Conservation (phyloP, 2,888 invertebrate species). For the Sesia apiformis region DNA sequence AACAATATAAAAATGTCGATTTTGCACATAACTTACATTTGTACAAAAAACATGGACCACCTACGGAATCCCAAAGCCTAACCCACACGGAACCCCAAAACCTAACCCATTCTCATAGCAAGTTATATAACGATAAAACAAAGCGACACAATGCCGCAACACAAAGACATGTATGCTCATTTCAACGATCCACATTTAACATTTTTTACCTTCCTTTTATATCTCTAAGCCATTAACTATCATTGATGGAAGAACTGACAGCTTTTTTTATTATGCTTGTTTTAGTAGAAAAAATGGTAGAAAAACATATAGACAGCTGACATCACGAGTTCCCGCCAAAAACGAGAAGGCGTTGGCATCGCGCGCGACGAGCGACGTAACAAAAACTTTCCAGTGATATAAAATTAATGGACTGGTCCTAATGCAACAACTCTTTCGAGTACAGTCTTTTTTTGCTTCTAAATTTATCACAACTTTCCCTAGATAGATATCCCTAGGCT, state of each 20-base stretch:
- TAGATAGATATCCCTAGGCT: too few relatives aligned
- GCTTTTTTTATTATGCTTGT: slow-evolving; percentile 13
- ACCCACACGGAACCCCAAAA: too few relatives aligned
- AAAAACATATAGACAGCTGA: slow-evolving; percentile 31
- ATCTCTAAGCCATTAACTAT: slow-evolving; percentile 43
- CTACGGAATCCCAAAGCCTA: too few relatives aligned
- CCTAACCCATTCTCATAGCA: too few relatives aligned
- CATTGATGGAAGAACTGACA: slow-evolving; percentile 37
- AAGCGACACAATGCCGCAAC: slow-evolving; percentile 16
- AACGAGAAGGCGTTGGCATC: slow-evolving; percentile 24
- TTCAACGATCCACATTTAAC: background rate
- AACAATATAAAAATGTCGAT: too few relatives aligned
- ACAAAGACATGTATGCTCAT: slow-evolving; percentile 18
- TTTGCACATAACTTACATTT: too few relatives aligned
- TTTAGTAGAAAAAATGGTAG: slow-evolving; percentile 22
- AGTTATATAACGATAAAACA: background rate
- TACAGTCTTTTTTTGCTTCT: too few relatives aligned
- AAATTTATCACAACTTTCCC: too few relatives aligned
- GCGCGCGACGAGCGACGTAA: slow-evolving; percentile 1
- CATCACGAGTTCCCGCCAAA: slow-evolving; percentile 36
- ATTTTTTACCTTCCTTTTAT: slow-evolving; percentile 14
- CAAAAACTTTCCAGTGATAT: background rate
- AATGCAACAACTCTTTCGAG: background rate
- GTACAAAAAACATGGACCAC: too few relatives aligned
- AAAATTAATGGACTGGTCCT: background rate